phyloP scores from a whole-genome alignment of 2,888 invertebrate species.

The Arrhopalites spinosus region DNA sequence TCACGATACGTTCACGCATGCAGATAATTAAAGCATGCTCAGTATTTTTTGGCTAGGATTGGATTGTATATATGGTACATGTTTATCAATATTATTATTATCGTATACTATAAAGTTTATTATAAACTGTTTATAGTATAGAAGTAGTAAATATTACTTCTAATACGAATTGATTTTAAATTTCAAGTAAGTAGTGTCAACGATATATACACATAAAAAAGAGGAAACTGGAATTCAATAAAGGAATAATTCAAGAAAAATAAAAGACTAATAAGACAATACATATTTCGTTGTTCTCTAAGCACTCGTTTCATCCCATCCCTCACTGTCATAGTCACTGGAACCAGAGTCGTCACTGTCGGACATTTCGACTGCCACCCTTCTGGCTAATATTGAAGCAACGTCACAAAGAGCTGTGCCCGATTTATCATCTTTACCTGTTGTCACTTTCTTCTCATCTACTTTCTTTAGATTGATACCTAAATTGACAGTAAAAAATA shows the following conservation, averaged over 20 bases:
- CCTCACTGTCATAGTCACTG: constrained; percentile 80
- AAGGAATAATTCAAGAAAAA: constrained; percentile 61
- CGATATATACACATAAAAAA: too few relatives aligned
- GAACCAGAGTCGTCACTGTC: constrained; percentile 75
- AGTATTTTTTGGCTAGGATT: too few relatives aligned
- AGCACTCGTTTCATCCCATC: constrained; percentile 78
- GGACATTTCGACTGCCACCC: constrained; percentile 92
- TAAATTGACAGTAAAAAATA: constrained; percentile 58
- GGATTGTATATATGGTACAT: neutral
- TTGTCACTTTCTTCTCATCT: constrained; percentile 1
- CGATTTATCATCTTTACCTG: constrained; percentile 55
- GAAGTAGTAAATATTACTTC: too few relatives aligned
- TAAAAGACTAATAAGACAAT: neutral
- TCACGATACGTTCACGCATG: too few relatives aligned
- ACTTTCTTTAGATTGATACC: constrained; percentile 82
- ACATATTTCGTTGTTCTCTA: too few relatives aligned
- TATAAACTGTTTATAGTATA: too few relatives aligned
- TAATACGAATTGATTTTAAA: too few relatives aligned
- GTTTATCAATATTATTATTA: neutral
- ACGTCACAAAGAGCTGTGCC: constrained; percentile 86
- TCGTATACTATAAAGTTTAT: too few relatives aligned
- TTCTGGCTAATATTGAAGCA: constrained; percentile 89
- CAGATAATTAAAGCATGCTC: too few relatives aligned
- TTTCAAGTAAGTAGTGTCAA: too few relatives aligned
- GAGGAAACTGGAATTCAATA: too few relatives aligned